Base-by-base conservation (phyloP, 2,797 vertebrate species). In the Xenopus petersii region DNA sequence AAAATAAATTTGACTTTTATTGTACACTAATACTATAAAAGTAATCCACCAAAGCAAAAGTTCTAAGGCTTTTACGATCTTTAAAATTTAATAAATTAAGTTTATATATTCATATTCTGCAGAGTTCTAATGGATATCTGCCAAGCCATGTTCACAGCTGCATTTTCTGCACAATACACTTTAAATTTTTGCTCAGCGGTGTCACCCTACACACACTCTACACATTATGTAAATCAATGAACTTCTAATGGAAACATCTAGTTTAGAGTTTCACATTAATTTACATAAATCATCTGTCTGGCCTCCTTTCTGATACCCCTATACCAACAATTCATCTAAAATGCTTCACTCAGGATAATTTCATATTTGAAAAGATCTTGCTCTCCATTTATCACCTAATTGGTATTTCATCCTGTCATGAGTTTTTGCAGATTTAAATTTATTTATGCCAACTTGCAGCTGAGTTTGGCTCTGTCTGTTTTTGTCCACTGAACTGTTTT, bases 161-260 rank as follows among this genome's bases (percentile, higher is more conserved):
- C 70, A 68, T 73, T 70, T 77, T 77, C 64, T 73, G 59, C 75
- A 77, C 75, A 77, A 77, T 73, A 77, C 70, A 77, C 75, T 77
- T 77, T 73, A 58, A 77, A 77, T 73, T 77, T 73, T 73, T 77
- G 64, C 75, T 73, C 75, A 77, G 70, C 75, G 68, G 75, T 77
- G 75, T 70, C 70, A 64, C 70, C 70, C 70, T 77, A 77, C 73
- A 77, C 58, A 73, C 70, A 73, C 70, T 67, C 67, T 73, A 68
- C 33, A 77, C 75, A 77, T 77, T 77, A 77, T 77, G 75, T 49
- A 77, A 73, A 77, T 77, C 75, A 63, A 73, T 67, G 65, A 68
- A 58, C 64, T 67, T 73, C 75, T 77, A 73, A 77, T 77, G 56
- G 64, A 77, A 77, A 77, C 75, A 77, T 68, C 70, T 63, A 72